Evolutionary conservation across 2,888 invertebrate species (phyloP).

Genomic region (Leptarthrus brevirostris): DNA sequence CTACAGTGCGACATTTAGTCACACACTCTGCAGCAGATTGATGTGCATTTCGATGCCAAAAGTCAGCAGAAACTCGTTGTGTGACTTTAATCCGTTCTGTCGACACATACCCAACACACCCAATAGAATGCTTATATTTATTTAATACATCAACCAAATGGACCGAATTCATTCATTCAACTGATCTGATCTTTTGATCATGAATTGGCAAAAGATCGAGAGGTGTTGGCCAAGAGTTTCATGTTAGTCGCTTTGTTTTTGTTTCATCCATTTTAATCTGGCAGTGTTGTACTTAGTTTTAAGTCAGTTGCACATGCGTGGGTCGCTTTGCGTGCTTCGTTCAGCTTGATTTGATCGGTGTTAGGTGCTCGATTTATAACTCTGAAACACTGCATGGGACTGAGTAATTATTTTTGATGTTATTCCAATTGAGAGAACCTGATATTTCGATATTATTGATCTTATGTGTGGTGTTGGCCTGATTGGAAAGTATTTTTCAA

Average conservation of each 20-base stretch:
- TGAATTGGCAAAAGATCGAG: conserved; percentile 29
- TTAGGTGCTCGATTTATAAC: neutral
- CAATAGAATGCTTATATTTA: neutral
- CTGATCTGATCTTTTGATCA: conserved; percentile 21
- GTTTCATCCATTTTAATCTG: neutral
- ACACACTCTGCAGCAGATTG: neutral
- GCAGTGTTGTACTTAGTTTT: neutral
- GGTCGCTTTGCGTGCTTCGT: neutral
- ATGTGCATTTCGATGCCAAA: neutral
- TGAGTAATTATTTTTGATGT: neutral
- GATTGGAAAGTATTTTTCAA: neutral
- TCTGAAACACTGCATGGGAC: neutral
- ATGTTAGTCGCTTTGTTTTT: neutral
- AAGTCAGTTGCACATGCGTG: neutral
- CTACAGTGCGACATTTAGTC: neutral
- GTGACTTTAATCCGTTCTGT: neutral
- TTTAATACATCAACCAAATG: neutral
- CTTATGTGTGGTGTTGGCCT: neutral
- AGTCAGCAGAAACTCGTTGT: neutral
- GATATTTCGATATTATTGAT: neutral
- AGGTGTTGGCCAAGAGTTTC: conserved; percentile 15
- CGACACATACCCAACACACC: neutral
- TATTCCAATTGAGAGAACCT: neutral
- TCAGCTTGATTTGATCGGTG: neutral
- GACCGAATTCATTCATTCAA: conserved; percentile 32